A percentile compares a stretch with the other conserved stretches of the same genome.
Conservation (phyloP, 2,888 invertebrate genomes). For the Meiosimyza decipiens region DNA sequence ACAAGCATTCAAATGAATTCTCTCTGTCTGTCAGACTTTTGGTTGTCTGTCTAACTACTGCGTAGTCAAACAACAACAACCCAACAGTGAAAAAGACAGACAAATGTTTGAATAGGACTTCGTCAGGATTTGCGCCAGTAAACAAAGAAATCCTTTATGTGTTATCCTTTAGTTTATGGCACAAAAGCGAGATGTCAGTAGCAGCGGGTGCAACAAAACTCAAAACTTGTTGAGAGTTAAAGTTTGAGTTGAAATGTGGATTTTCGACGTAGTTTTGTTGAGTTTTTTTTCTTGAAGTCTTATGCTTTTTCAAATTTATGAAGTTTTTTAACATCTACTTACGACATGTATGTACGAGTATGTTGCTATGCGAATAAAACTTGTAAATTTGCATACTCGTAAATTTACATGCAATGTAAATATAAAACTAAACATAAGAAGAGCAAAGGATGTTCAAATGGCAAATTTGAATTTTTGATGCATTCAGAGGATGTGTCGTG, state of each 20-base stretch:
- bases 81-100: constrained; percentile 1
- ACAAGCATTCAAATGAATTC: constrained; percentile 6
- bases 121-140: constrained; percentile 10
- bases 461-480: constrained; percentile 31
- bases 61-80: not conserved
- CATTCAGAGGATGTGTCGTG: constrained; percentile 2
- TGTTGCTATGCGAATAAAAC: no score
- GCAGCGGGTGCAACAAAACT: not conserved
- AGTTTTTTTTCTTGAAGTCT: not conserved
- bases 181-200: not conserved
- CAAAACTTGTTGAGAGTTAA: not conserved
- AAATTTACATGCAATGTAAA: constrained; percentile 28
- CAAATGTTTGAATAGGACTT: constrained; percentile 27
- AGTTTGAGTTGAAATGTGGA: no score
- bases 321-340: not conserved
- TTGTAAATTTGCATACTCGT: no score
- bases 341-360: no score
- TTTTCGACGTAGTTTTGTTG: not conserved
- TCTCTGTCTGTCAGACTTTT: no score
- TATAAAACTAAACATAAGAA: not conserved
- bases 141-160: constrained; percentile 20
- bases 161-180: constrained; percentile 8
- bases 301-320: not conserved
- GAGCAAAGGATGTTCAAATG: not conserved
- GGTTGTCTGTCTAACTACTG: not conserved